phyloP scores from a whole-genome alignment of 2,797 vertebrate species.

The Scolopax bukidnonensis region DNA sequence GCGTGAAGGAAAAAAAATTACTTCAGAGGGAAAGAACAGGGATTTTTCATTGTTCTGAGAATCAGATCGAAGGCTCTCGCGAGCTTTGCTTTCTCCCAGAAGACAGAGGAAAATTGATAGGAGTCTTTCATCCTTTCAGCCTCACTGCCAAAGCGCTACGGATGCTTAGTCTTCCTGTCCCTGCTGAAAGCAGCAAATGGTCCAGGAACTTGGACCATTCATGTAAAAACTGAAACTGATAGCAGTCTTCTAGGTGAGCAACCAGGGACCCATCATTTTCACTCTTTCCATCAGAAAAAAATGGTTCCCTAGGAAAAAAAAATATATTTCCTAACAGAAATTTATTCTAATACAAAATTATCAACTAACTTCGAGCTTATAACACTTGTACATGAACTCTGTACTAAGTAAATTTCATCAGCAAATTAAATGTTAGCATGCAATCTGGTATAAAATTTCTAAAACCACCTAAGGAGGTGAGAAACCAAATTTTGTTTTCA shows the following conservation, averaged over 20 bases:
- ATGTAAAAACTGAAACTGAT: conserved; percentile 32
- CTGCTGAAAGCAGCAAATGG: conserved; percentile 49
- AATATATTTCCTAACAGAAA: background rate
- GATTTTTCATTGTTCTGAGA: conserved; percentile 1
- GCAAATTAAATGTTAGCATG: background rate
- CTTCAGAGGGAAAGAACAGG: background rate
- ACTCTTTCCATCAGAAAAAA: background rate
- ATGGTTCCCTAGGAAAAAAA: background rate
- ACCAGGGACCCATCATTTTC: background rate
- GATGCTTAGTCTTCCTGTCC: conserved; percentile 36
- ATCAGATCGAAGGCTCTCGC: background rate
- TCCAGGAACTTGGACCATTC: conserved; percentile 10
- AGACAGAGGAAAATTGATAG: conserved; percentile 24
- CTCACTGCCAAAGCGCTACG: background rate
- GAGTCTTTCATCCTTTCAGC: conserved; percentile 28
- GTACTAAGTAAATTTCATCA: background rate
- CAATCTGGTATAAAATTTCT: background rate
- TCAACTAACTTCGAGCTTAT: background rate
- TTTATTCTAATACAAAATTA: background rate
- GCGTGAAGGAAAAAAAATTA: accelerated
- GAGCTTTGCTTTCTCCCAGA: background rate
- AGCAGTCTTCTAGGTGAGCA: conserved; percentile 1
- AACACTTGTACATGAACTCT: background rate
- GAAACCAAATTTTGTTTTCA: background rate
- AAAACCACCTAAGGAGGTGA: background rate